These are phyloP conservation scores for Rhinoderma darwinii DNA, from an alignment of 2,113 vertebrate genomes.

Conservation along the genomic window DNA sequence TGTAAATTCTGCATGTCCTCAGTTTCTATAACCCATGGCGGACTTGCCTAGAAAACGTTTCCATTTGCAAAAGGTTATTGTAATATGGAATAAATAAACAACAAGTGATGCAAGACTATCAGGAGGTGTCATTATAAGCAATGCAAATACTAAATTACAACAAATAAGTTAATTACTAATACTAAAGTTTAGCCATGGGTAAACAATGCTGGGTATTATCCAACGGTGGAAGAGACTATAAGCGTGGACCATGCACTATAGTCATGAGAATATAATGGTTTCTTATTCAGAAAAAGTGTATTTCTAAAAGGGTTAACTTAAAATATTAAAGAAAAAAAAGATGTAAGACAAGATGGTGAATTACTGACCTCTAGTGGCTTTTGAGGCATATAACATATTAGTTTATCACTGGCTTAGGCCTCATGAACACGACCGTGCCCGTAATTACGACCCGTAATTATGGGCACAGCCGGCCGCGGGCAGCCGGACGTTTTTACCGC, in stretches of 20 bases:
- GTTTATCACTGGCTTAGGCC: too few relatives aligned
- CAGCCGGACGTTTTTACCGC: too few relatives aligned
- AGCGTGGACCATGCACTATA: not conserved
- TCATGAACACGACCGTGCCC: too few relatives aligned
- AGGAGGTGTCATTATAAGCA: not conserved
- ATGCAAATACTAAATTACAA: not conserved
- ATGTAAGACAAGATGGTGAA: not conserved
- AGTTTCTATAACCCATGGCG: not conserved
- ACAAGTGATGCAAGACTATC: not conserved
- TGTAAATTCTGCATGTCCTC: not conserved
- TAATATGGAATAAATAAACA: not conserved
- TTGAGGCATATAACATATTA: not conserved
- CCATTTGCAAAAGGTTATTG: not conserved
- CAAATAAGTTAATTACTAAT: not conserved
- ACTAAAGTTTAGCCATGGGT: not conserved
- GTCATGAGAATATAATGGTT: not conserved
- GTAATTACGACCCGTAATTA: too few relatives aligned
- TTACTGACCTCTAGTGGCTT: slow-evolving; percentile 44
- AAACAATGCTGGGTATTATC: too few relatives aligned
- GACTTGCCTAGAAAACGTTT: not conserved
- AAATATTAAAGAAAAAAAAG: not conserved
- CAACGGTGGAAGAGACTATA: not conserved
- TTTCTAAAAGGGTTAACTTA: not conserved
- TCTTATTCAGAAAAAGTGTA: not conserved
- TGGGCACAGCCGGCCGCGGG: too few relatives aligned